phyloP scores from a whole-genome alignment of 2,113 vertebrate species.

The Phocoena sinus region DNA sequence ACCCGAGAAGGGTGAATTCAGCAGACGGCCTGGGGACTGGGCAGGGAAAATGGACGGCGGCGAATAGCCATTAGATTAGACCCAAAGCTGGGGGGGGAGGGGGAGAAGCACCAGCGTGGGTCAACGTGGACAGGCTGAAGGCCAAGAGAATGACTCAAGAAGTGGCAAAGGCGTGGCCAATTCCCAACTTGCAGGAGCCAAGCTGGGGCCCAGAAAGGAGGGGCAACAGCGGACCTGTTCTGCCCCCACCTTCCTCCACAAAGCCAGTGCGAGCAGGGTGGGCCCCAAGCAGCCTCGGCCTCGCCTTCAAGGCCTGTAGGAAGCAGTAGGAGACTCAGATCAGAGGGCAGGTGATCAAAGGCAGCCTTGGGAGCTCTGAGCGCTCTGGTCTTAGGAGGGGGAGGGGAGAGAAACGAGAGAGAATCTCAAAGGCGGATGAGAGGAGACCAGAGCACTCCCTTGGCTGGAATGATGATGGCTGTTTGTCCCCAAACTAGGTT shows the following conservation, averaged over 20 bases:
- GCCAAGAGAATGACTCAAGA: not conserved
- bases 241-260: not conserved
- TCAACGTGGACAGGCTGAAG: not conserved
- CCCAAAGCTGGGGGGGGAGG: not conserved
- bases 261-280: not conserved
- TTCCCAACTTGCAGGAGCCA: not conserved
- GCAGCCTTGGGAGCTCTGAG: slow-evolving; percentile 41
- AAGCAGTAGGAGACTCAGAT: slow-evolving; percentile 65
- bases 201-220: not conserved
- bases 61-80: not conserved
- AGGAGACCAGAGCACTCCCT: not conserved
- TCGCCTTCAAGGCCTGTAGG: slow-evolving; percentile 67
- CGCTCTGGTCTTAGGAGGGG: not conserved
- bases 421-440: not conserved
- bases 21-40: not conserved
- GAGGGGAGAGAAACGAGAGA: not conserved
- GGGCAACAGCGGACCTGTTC: not conserved
- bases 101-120: not conserved
- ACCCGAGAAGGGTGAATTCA: not conserved
- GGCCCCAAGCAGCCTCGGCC: not conserved
- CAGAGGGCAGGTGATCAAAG: slow-evolving; percentile 65
- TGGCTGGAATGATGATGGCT: not conserved
- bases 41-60: not conserved
- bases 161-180: not conserved
- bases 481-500: not conserved